Base-by-base conservation (phyloP, 2,797 vertebrate genomes). In the Natrix natrix region DNA sequence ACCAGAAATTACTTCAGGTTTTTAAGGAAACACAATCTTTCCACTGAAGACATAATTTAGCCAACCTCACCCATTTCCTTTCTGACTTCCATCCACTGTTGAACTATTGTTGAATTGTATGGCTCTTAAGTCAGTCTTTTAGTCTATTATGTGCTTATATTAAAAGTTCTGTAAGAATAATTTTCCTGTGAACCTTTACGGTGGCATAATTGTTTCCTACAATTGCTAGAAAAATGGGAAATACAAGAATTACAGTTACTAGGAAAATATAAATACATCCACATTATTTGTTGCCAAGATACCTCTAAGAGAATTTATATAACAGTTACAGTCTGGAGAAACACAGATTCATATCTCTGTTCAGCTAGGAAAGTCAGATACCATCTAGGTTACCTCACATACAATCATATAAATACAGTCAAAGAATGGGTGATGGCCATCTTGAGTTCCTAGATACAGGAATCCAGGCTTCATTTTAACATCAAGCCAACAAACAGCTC, bases 21-120 rank as follows among this genome's bases (percentile, higher is more conserved):
- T 52, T 60, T 60, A 57, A 59, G 52, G n/a, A 89, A 92, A 89
- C 28, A 26, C 32, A 14, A 60, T 22, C 55, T 95, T 93, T 91
- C 14, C 60, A 22, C 52, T 87, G 28, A 69, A 90, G 16, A 52
- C 93, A 17, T 61, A 43, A 83, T 48, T 87, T 60, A 66, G n/a
- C 74, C 37, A 93, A 60, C 92, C 55, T 59, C 61, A 61, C 48
- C 94, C 94, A 52, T 0, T 1, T 94, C 10, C 74, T 92, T 59
- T 89, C 91, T 32, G 78, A 74, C 54, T 69, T 57, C 26, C 57
- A 92, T 90, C 92, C 93, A 92, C 56, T 61, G 52, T 57, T 91
- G 91, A 90, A 22, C 20, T 8, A 87, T 86, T 26, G 91, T 74
- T 92, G 63, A 37, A 94, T 52, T 66, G 69, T 69, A 94, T 91